These are phyloP conservation scores for Drosophila tsacasi DNA, from an alignment of 1,140 invertebrate species.

Conservation along the genomic window DNA sequence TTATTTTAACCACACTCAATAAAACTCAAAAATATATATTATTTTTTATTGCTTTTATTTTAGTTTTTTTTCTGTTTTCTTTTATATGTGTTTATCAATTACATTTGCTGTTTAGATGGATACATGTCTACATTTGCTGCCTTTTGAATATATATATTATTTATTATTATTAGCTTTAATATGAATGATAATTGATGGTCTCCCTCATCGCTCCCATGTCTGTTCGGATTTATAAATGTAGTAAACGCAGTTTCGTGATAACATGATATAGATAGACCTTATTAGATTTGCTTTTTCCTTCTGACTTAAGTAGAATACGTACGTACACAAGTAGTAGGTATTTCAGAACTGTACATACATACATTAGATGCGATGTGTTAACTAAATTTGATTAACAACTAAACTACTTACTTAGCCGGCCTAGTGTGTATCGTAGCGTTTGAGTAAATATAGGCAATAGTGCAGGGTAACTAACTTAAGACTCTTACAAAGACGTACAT, in stretches of 20 bases:
- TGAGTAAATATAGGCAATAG: conserved; percentile 74
- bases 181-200: conserved; percentile 48
- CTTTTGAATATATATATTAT: conserved; percentile 64
- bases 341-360: conserved; percentile 63
- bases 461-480: conserved; percentile 59
- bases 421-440: conserved; percentile 55
- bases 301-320: conserved; percentile 46
- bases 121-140: conserved; percentile 67
- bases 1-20: not conserved
- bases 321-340: conserved; percentile 43
- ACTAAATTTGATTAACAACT: conserved; percentile 76
- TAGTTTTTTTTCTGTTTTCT: conserved; percentile 44
- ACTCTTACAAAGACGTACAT: conserved; percentile 60
- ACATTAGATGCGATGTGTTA: conserved; percentile 73
- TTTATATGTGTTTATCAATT: conserved; percentile 67
- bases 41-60: conserved; percentile 54
- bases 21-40: not conserved
- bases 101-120: conserved; percentile 78
- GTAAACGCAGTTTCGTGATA: conserved; percentile 79
- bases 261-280: conserved; percentile 71
- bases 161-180: conserved; percentile 50
- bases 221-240: conserved; percentile 75
- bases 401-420: conserved; percentile 60
- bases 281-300: conserved; percentile 43
- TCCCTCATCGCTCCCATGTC: conserved; percentile 40